Conservation (phyloP, 1,140 invertebrate species). For the Rhagoletis pomonella region DNA sequence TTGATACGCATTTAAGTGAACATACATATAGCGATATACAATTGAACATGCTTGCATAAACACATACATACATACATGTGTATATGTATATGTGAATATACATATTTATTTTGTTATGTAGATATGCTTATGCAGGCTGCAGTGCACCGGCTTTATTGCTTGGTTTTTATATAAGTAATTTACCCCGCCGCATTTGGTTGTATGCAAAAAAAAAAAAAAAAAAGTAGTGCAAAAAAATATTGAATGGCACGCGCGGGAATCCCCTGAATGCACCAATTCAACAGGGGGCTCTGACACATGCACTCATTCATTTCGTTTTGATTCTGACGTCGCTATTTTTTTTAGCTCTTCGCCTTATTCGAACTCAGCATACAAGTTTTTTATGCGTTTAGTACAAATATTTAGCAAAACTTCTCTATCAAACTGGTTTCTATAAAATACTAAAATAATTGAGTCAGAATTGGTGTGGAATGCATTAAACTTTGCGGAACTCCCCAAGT, state of each 20-base stretch:
- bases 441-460: background rate
- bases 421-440: constrained; percentile 19
- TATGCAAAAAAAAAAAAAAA: background rate
- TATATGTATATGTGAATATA: background rate
- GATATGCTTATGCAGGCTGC: too few relatives aligned
- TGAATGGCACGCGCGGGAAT: constrained; percentile 39
- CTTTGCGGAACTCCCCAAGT: background rate
- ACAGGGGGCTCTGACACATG: background rate
- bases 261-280: constrained; percentile 27
- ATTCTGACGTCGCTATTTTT: background rate
- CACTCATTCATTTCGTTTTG: constrained; percentile 41
- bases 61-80: background rate
- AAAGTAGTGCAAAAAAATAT: background rate
- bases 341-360: background rate
- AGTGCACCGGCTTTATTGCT: background rate
- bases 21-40: too few relatives aligned
- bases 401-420: background rate
- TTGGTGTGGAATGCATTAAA: background rate
- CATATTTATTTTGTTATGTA: too few relatives aligned
- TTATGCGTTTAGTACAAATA: background rate
- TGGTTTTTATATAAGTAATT: background rate
- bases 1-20: background rate
- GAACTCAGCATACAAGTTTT: background rate
- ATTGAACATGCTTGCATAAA: background rate
- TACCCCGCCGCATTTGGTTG: constrained; percentile 1